These are phyloP conservation scores for Oscheius sp. DNA, from an alignment of 2,888 invertebrate species.

Conservation along the genomic window DNA sequence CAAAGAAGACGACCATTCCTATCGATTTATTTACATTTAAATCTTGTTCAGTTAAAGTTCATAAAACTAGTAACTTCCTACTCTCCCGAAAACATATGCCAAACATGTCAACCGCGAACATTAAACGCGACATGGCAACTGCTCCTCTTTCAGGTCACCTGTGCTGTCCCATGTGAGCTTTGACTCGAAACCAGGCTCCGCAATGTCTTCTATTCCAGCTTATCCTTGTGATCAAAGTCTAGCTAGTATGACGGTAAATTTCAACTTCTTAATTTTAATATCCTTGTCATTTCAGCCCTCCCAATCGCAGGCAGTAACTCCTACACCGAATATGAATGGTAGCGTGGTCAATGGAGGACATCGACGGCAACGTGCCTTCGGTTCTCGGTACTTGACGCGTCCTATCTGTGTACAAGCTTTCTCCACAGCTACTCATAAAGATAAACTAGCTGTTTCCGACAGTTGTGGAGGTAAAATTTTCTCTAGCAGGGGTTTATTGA, in stretches of 20 bases:
- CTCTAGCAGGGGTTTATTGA: neutral
- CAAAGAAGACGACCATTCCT: too few relatives aligned
- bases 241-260: constrained; percentile 30
- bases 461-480: constrained; percentile 57
- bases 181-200: constrained; percentile 44
- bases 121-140: too few relatives aligned
- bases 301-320: constrained; percentile 38
- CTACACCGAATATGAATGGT: constrained; percentile 36
- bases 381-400: constrained; percentile 55
- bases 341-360: neutral
- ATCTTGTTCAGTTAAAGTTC: too few relatives aligned
- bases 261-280: too few relatives aligned
- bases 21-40: too few relatives aligned
- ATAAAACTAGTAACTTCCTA: neutral
- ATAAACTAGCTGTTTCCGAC: constrained; percentile 55
- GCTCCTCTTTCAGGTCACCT: constrained; percentile 34
- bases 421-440: constrained; percentile 41
- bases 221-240: constrained; percentile 34
- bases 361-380: constrained; percentile 40
- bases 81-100: neutral
- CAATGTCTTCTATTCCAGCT: constrained; percentile 50
- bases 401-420: constrained; percentile 61
- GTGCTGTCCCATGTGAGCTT: constrained; percentile 35
- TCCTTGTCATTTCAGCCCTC: constrained; percentile 32
- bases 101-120: too few relatives aligned